These are phyloP conservation scores for Apocrypta bakeri DNA, from an alignment of 1,140 invertebrate species.

Conservation along the genomic window DNA sequence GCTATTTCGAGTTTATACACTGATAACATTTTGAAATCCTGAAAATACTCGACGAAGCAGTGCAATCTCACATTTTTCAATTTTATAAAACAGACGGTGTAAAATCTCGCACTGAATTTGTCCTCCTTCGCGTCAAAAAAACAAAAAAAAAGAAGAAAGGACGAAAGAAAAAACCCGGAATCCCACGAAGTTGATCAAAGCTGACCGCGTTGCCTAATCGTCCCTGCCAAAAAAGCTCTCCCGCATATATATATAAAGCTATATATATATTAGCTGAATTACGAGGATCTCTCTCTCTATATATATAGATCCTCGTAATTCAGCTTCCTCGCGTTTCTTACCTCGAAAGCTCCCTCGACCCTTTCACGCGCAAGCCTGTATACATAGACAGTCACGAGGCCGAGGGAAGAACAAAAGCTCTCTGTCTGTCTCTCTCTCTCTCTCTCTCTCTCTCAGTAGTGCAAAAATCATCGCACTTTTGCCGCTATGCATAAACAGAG, in stretches of 20 bases:
- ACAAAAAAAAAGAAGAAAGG: too few relatives aligned
- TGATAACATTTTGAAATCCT: too few relatives aligned
- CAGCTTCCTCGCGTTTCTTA: neutral
- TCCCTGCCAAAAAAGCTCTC: neutral
- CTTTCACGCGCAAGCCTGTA: conserved; percentile 30
- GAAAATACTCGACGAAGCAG: too few relatives aligned
- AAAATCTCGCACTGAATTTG: neutral
- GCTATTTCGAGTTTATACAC: too few relatives aligned
- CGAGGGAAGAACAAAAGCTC: neutral
- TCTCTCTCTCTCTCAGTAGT: neutral
- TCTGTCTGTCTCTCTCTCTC: neutral
- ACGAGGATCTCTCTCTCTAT: too few relatives aligned
- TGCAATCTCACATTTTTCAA: too few relatives aligned
- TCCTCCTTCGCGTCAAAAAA: neutral
- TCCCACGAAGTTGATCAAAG: neutral
- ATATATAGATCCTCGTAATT: neutral
- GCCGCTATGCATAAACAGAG: neutral
- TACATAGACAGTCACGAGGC: neutral
- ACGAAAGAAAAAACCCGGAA: too few relatives aligned
- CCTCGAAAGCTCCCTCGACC: neutral
- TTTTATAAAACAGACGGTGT: too few relatives aligned
- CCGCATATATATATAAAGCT: too few relatives aligned
- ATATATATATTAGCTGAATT: too few relatives aligned
- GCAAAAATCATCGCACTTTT: conserved; percentile 34
- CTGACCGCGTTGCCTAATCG: neutral